phyloP scores from a whole-genome alignment of 2,113 vertebrate species.

The Sceloporus tristichus region DNA sequence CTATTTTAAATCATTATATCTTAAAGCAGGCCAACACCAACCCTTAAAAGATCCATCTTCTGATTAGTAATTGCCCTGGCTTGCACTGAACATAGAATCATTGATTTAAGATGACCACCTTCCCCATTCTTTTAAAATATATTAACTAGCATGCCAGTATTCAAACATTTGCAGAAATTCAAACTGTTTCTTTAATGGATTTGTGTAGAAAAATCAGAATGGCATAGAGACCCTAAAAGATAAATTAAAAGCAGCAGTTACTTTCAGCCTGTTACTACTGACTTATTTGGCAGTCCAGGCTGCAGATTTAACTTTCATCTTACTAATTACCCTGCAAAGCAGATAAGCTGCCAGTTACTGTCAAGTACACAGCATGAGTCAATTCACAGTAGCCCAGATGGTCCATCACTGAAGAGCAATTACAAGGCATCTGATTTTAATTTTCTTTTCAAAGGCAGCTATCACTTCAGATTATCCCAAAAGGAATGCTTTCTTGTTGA shows the following conservation, averaged over 20 bases:
- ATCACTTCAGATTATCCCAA: background rate
- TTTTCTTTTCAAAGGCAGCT: slow-evolving; percentile 9
- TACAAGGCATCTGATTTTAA: background rate
- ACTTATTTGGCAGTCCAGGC: background rate
- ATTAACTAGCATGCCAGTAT: background rate
- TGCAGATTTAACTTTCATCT: background rate
- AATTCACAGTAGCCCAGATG: slow-evolving; percentile 37
- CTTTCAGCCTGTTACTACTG: background rate
- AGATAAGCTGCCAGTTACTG: slow-evolving; percentile 34
- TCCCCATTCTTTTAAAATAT: background rate
- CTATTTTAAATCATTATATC: background rate
- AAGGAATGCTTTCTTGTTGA: background rate
- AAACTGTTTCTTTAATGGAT: background rate
- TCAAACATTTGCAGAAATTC: background rate
- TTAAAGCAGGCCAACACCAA: background rate
- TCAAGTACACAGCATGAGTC: background rate
- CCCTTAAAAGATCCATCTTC: background rate
- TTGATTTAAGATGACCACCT: background rate
- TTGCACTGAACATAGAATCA: background rate
- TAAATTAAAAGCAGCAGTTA: background rate
- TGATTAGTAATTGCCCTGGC: background rate
- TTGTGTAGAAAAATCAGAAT: background rate
- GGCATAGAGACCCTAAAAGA: background rate
- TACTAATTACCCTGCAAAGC: slow-evolving; percentile 15
- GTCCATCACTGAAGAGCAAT: slow-evolving; percentile 26